These are phyloP conservation scores for Melanchra persicariae DNA, from an alignment of 2,888 invertebrate genomes.

Conservation along the genomic window DNA sequence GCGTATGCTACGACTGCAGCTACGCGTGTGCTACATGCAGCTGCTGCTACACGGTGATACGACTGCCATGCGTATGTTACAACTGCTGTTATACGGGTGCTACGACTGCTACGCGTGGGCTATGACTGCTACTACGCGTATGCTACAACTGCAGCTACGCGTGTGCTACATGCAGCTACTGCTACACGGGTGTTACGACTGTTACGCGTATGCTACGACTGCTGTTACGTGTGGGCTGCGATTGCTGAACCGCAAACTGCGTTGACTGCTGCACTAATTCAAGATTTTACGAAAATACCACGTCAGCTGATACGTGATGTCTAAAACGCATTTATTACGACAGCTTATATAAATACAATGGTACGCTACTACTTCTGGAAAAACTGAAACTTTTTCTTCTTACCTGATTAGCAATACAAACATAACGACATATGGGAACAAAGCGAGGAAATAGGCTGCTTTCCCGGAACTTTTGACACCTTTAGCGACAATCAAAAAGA, in stretches of 20 bases:
- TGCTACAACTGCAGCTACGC: background rate
- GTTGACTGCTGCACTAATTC: background rate
- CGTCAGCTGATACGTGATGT: no score
- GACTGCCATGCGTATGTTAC: background rate
- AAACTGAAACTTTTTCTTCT: constrained; percentile 22
- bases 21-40: background rate
- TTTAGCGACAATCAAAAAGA: constrained; percentile 93
- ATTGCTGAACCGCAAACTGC: background rate
- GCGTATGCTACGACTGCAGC: background rate
- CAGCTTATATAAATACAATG: background rate
- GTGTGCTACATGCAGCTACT: background rate
- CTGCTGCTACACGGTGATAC: no score
- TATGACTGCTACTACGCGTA: background rate
- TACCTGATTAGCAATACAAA: constrained; percentile 92
- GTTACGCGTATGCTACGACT: no score
- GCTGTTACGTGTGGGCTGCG: background rate
- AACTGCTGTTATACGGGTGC: background rate
- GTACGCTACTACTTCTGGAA: no score
- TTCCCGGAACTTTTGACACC: constrained; percentile 96
- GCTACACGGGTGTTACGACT: no score
- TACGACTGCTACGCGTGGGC: constrained; percentile 1
- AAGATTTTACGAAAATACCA: background rate
- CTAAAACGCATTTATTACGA: no score
- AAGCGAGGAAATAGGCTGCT: constrained; percentile 96
- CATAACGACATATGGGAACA: constrained; percentile 95